Percentiles rank a stretch among this genome's conserved stretches.
These are phyloP conservation scores for Brachycybe producta DNA, from an alignment of 2,888 invertebrate genomes.

Conservation along the genomic window DNA sequence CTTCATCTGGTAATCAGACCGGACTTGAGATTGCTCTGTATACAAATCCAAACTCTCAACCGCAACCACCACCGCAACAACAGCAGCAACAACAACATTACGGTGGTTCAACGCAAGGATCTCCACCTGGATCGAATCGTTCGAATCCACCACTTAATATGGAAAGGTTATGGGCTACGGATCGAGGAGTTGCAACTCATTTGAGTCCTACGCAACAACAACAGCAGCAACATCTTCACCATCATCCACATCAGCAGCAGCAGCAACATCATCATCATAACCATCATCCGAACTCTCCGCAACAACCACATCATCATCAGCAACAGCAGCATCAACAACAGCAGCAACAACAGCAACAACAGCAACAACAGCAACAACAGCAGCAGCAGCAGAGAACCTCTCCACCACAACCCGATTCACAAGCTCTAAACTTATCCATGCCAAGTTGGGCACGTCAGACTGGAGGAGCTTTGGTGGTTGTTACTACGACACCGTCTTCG, in stretches of 20 bases:
- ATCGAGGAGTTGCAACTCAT: conserved; percentile 30
- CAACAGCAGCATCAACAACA: no score
- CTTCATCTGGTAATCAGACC: neutral
- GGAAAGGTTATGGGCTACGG: conserved; percentile 83
- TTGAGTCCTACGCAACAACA: neutral
- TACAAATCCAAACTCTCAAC: neutral
- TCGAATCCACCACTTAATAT: conserved; percentile 56
- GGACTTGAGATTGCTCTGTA: neutral
- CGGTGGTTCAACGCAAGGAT: conserved; percentile 15
- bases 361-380: no score
- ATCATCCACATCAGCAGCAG: conserved; percentile 4
- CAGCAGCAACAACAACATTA: conserved; percentile 13
- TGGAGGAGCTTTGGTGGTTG: conserved; percentile 25
- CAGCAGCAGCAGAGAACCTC: neutral
- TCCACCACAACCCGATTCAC: conserved; percentile 23
- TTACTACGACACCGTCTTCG: conserved; percentile 26
- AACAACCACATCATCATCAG: no score
- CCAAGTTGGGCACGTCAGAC: conserved; percentile 35
- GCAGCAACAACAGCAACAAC: no score
- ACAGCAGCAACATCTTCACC: neutral
- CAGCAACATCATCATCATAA: conserved; percentile 50
- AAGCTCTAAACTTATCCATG: conserved; percentile 23
- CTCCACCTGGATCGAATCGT: conserved; percentile 18
- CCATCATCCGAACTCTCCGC: conserved; percentile 20
- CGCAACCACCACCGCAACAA: neutral